Conservation (phyloP, 2,113 vertebrate species). For the Clupea harengus region DNA sequence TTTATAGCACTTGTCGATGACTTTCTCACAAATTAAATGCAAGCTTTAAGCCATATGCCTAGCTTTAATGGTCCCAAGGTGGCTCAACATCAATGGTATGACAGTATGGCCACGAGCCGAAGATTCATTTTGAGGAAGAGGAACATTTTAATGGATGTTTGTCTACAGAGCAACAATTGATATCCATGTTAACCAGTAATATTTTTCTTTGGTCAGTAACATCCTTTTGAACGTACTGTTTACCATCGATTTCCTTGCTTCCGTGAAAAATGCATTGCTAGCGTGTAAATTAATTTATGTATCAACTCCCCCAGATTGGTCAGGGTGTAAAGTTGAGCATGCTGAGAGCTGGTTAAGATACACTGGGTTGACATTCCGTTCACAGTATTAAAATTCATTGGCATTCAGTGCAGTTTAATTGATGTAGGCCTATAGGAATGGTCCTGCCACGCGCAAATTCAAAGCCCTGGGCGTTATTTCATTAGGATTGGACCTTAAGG, state of each 20-base stretch:
- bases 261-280: neutral
- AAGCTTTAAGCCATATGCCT: neutral
- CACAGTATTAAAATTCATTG: neutral
- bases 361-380: neutral
- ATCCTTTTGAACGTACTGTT: no score
- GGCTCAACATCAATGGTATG: neutral
- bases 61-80: neutral
- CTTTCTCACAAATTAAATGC: neutral
- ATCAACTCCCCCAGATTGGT: neutral
- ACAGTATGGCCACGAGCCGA: neutral
- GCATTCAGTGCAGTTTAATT: neutral
- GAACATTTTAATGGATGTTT: no score
- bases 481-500: constrained; percentile 26
- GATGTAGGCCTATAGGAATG: neutral
- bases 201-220: no score
- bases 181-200: no score
- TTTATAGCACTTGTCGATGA: neutral
- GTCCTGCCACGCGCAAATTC: neutral
- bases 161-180: no score
- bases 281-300: neutral
- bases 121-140: no score
- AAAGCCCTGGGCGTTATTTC: neutral
- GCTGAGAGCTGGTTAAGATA: neutral
- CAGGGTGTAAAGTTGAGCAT: neutral
- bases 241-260: neutral